Evolutionary conservation across 2,113 vertebrate species (phyloP).

Genomic region (Hemibagrus wyckioides): DNA sequence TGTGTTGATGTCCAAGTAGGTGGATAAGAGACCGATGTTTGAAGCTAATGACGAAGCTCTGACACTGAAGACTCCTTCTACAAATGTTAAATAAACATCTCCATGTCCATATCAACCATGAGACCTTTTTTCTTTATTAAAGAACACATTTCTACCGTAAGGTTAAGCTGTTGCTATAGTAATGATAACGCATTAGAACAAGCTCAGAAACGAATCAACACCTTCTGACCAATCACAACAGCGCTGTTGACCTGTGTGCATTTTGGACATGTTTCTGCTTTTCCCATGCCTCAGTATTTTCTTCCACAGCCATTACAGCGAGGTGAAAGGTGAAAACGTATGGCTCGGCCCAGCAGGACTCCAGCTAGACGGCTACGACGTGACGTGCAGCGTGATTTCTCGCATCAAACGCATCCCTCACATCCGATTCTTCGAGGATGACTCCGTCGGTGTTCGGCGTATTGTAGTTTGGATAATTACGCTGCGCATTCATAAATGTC

Average conservation of each 20-base stretch:
- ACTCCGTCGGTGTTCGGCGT: background rate
- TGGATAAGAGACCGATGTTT: too few relatives aligned
- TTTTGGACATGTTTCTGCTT: background rate
- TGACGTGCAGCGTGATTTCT: background rate
- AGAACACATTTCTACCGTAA: background rate
- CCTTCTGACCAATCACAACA: background rate
- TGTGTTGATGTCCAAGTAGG: too few relatives aligned
- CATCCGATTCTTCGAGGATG: background rate
- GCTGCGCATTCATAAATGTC: constrained; percentile 46
- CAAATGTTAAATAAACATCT: background rate
- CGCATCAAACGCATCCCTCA: background rate
- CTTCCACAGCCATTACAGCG: background rate
- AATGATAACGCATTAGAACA: background rate
- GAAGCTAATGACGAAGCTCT: too few relatives aligned
- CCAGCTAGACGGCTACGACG: background rate
- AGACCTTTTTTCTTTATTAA: background rate
- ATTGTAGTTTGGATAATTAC: constrained; percentile 7
- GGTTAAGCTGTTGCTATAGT: background rate
- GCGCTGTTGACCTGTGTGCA: background rate
- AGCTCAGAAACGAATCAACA: background rate
- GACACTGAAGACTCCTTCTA: background rate
- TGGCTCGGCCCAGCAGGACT: background rate
- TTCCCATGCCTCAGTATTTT: background rate
- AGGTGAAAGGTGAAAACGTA: constrained; percentile 10
- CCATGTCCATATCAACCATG: background rate